Evolutionary conservation across 2,113 vertebrate species (phyloP).

Genomic region (Bagarius yarrelli): DNA sequence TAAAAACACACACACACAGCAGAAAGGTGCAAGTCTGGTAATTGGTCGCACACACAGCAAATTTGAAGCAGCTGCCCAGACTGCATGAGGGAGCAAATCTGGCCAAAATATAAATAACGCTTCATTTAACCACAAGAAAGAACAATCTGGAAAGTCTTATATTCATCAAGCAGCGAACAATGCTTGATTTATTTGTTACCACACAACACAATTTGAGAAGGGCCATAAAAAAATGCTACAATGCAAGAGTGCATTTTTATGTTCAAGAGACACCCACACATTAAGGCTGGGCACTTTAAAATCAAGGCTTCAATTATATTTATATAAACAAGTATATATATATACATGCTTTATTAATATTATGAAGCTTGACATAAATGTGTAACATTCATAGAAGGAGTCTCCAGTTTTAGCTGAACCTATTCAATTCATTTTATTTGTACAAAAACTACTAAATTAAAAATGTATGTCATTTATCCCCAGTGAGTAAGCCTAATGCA

Average conservation of each 20-base stretch:
- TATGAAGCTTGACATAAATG: neutral
- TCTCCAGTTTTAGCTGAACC: neutral
- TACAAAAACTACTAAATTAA: too few relatives aligned
- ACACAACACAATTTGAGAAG: constrained; percentile 24
- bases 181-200: constrained; percentile 37
- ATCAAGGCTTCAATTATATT: neutral
- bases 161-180: constrained; percentile 41
- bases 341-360: neutral
- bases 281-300: neutral
- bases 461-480: too few relatives aligned
- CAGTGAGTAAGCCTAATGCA: too few relatives aligned
- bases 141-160: constrained; percentile 45
- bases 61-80: constrained; percentile 58
- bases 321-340: too few relatives aligned
- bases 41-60: constrained; percentile 60
- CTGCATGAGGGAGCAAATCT: constrained; percentile 38
- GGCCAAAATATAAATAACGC: constrained; percentile 38
- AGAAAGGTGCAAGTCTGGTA: constrained; percentile 62
- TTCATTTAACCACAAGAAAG: constrained; percentile 50
- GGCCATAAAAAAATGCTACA: constrained; percentile 28
- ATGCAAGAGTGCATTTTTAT: neutral
- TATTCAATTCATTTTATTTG: too few relatives aligned
- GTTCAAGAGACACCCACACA: neutral
- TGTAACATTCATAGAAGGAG: neutral
- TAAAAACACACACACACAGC: constrained; percentile 23